These are phyloP conservation scores for Acleris literana DNA, from an alignment of 2,888 invertebrate genomes.

Conservation along the genomic window DNA sequence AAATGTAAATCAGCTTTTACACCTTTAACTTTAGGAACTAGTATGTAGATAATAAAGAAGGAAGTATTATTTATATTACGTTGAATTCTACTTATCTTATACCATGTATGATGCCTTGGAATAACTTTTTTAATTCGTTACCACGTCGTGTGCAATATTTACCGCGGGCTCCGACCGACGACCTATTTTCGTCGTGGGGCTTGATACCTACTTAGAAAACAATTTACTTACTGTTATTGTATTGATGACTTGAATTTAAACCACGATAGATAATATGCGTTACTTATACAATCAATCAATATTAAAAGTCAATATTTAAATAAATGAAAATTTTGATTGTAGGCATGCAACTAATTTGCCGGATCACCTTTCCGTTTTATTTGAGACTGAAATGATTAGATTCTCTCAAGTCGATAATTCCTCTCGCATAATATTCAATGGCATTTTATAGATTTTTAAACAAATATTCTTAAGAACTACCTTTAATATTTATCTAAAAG, in stretches of 20 bases:
- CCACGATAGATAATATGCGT: too few species aligned
- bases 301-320: too few species aligned
- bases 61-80: conserved; percentile 37
- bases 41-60: conserved; percentile 34
- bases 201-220: not conserved
- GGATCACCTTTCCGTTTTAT: conserved; percentile 17
- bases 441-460: conserved; percentile 33
- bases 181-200: not conserved
- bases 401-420: conserved; percentile 25
- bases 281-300: too few species aligned
- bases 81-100: conserved; percentile 28
- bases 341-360: not conserved
- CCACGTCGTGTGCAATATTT: conserved; percentile 36
- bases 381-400: conserved; percentile 32
- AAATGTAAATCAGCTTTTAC: conserved; percentile 36
- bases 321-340: not conserved
- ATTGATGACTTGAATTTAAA: too few species aligned
- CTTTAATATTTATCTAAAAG: conserved; percentile 20
- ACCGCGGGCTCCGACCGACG: conserved; percentile 6
- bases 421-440: conserved; percentile 35
- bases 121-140: conserved; percentile 33
- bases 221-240: conserved; percentile 15
- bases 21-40: conserved; percentile 27
- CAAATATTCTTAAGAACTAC: conserved; percentile 22
- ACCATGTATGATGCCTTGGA: conserved; percentile 30